These are phyloP conservation scores for Drosophila baimaii DNA, from an alignment of 1,140 invertebrate genomes.

Conservation along the genomic window DNA sequence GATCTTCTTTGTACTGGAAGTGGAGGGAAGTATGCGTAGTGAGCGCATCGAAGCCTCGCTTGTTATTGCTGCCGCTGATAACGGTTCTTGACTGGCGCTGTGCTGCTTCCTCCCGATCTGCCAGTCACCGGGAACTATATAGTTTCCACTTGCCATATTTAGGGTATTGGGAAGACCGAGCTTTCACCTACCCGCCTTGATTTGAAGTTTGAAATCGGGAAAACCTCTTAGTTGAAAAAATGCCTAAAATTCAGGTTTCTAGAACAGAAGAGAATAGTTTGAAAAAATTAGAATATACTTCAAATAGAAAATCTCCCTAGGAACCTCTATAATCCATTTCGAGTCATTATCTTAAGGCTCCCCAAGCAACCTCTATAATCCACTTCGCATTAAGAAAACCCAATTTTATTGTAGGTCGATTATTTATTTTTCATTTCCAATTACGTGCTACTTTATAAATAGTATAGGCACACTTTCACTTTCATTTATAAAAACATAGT, in stretches of 20 bases:
- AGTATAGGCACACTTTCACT: not conserved
- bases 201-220: not conserved
- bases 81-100: conserved; percentile 37
- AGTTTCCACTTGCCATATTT: conserved; percentile 10
- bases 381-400: not conserved
- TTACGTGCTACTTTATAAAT: conserved; percentile 40
- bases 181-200: conserved; percentile 12
- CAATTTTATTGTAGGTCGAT: not conserved
- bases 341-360: too few species aligned
- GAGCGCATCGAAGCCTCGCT: conserved; percentile 26
- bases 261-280: too few species aligned
- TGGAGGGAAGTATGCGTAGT: conserved; percentile 5
- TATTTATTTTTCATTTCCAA: conserved; percentile 37
- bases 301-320: too few species aligned
- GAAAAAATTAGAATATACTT: too few species aligned
- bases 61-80: conserved; percentile 50
- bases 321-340: too few species aligned
- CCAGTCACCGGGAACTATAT: conserved; percentile 22
- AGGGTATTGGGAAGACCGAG: conserved; percentile 1
- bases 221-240: too few species aligned
- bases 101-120: conserved; percentile 11
- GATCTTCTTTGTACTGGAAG: conserved; percentile 65
- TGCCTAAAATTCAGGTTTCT: too few species aligned
- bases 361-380: too few species aligned
- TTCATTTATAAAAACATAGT: not conserved